Base-by-base conservation (phyloP, 2,888 invertebrate genomes). In the Crocallis elinguaria region DNA sequence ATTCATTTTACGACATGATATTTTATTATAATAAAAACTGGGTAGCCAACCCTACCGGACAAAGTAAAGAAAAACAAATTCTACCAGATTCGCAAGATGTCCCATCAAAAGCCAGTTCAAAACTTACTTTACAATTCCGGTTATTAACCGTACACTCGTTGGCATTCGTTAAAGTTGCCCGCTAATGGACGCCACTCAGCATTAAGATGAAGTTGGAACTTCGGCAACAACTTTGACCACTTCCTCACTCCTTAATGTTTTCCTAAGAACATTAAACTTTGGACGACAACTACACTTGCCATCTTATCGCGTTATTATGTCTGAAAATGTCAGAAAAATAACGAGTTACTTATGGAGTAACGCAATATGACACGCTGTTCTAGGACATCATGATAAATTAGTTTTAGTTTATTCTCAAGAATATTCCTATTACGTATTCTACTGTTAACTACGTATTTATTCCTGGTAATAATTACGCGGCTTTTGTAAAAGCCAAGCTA, bases 171-270 rank as follows among this genome's bases (percentile, higher is more conserved):
- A 70, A 75, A 79, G 71, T 75, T 69, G 73, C 69, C n/a, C 76
- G 69, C 79, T 85, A 84, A 85, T 86, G 81, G 83, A 83, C 65
- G 77, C 65, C 77, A 75, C 79, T 75, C 71, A 71, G 73, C 66
- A 75, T 80, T 77, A 82, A 77, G 77, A 77, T 69, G 67, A 77
- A 84, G 77, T 79, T 79, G 67, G 58, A 66, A 72, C 73, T 77
- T 75, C 63, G 68, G 60, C 67, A 60, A 69, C 72, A 80, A 84
- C 81, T 83, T 82, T 68, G 77, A 76, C 79, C 82, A 77, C 79
- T 82, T 79, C 75, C 69, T 67, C 70, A 73, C 72, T 73, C 78
- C 75, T 78, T 82, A 84, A 79, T 76, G 79, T 82, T 79, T 78
- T 73, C 73, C 67, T 67, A 69, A 72, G 62, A 77, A 77, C 72